A percentile compares a stretch with the other conserved stretches of the same genome.
Evolutionary conservation across 2,113 vertebrate genomes (phyloP).

Genomic region (Oxyruncus cristatus): DNA sequence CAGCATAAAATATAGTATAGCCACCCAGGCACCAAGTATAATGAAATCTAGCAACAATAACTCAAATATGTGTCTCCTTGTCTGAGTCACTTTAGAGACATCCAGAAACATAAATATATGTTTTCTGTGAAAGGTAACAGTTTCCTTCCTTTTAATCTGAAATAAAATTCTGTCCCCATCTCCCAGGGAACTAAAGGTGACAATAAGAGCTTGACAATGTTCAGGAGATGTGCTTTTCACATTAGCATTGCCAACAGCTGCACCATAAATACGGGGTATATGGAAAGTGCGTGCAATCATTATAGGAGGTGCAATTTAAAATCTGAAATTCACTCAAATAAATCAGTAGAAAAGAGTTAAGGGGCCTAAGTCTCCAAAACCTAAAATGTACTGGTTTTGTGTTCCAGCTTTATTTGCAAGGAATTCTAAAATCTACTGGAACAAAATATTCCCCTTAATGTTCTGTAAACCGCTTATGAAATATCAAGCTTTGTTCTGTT

Average conservation of each 20-base stretch:
- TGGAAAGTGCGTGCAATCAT: slow-evolving; percentile 54
- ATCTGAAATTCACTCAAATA: slow-evolving; percentile 52
- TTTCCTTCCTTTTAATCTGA: slow-evolving; percentile 67
- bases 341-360: slow-evolving; percentile 54
- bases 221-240: slow-evolving; percentile 64
- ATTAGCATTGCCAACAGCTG: slow-evolving; percentile 62
- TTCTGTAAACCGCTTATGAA: slow-evolving; percentile 8
- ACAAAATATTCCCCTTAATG: slow-evolving; percentile 40
- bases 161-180: slow-evolving; percentile 67
- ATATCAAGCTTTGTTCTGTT: slow-evolving; percentile 4
- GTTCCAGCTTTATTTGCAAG: slow-evolving; percentile 28
- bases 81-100: slow-evolving; percentile 67
- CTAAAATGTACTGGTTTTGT: neutral
- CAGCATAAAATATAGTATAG: slow-evolving; percentile 57
- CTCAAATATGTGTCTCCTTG: slow-evolving; percentile 61
- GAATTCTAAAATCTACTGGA: slow-evolving; percentile 25
- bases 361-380: neutral
- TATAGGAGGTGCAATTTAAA: slow-evolving; percentile 57
- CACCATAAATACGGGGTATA: slow-evolving; percentile 46
- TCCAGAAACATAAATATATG: slow-evolving; percentile 66
- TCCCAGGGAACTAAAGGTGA: slow-evolving; percentile 64
- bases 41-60: slow-evolving; percentile 67
- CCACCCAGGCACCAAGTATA: slow-evolving; percentile 56
- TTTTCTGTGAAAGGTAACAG: slow-evolving; percentile 65
- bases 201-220: slow-evolving; percentile 62